Conservation (phyloP, 2,113 vertebrate genomes). For the Atlantisia rogersi region DNA sequence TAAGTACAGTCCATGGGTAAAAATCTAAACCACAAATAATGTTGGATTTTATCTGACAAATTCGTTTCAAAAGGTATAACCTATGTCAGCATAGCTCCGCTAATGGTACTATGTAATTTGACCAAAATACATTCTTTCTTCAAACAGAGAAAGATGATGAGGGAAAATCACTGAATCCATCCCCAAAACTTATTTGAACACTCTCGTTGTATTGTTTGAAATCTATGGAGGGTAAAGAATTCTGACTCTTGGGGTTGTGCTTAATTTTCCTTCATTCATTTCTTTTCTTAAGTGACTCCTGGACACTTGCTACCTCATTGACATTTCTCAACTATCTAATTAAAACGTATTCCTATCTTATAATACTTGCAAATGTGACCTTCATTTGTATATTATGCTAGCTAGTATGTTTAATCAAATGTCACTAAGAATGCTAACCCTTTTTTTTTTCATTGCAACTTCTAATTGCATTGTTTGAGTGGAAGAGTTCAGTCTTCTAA, state of each 20-base stretch:
- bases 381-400: conserved; percentile 76
- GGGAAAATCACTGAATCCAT: not conserved
- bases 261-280: conserved; percentile 8
- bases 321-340: conserved; percentile 83
- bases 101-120: not conserved
- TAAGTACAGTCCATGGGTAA: not conserved
- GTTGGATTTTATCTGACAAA: not conserved
- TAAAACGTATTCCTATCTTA: conserved; percentile 74
- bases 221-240: not conserved
- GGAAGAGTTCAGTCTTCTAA: conserved; percentile 25
- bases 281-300: conserved; percentile 41
- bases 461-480: conserved; percentile 66
- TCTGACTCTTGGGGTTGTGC: not conserved
- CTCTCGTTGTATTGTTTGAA: not conserved
- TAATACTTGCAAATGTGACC: conserved; percentile 88
- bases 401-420: conserved; percentile 78
- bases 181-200: not conserved
- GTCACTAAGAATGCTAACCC: conserved; percentile 70
- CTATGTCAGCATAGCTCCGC: not conserved
- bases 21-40: not conserved
- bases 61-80: not conserved
- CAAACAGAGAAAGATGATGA: not conserved
- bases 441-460: conserved; percentile 51
- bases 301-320: conserved; percentile 73
- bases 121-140: not conserved